Base-by-base conservation (phyloP, 2,113 vertebrate species). In the Myrmecobius fasciatus region DNA sequence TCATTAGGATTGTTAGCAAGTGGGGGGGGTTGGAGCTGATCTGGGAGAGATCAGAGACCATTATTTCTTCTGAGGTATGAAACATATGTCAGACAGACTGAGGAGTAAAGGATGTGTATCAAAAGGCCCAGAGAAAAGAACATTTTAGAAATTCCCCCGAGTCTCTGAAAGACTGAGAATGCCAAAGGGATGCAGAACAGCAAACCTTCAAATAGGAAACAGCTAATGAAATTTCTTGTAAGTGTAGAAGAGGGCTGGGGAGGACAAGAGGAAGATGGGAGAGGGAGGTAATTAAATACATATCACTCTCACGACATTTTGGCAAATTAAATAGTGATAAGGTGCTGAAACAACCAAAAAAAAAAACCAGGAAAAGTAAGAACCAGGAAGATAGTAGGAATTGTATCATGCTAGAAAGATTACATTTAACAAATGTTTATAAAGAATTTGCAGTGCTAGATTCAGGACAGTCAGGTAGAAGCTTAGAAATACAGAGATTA, bases 31-130 rank as follows among this genome's bases (percentile, higher is more conserved):
- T 83, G 67, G 46, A 95, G 26, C 51, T 91, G 46, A 95, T 94
- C 3, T 3, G 67, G 47, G 48, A 0, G 17, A 94, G 67, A 96
- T 94, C 53, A 96, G 96, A 95, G n/a, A 92, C 28, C 28, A 8
- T 48, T 96, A 43, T 83, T 83, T 83, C 67, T 94, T 94, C 91
- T 53, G 95, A 93, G 95, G 47, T 89, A 9, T 94, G 88, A 89
- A 54, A 5, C 47, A 91, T 91, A 5, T 26, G 49, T 93, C 91
- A 91, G 53, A 91, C 52, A 95, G 53, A 48, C 17, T 25, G 67
- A 89, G 67, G 93, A 96, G 91, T 53, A 93, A 96, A 98, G 31
- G 26, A 48, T 94, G 46, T 22, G 91, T 96, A 93, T 92, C 90
- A 94, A 96, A 83, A 96, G 89, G 26, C n/a, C 49, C n/a, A 53